Base-by-base conservation (phyloP, 1,140 invertebrate species). In the Leguminivora glycinivorella region DNA sequence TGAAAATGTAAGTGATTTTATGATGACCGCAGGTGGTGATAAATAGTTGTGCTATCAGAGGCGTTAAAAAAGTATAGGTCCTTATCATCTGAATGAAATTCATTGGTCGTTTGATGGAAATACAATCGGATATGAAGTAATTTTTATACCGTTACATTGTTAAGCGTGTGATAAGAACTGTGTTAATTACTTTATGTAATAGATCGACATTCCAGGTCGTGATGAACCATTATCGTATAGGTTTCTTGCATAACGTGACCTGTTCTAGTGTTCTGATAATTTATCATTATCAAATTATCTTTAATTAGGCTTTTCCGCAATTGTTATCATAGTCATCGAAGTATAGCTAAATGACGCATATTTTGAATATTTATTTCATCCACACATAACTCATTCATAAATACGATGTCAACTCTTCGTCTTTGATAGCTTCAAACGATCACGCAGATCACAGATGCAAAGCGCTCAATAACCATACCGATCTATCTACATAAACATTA, bases 111-210 rank as follows among this genome's bases (percentile, higher is more conserved):
- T 29, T 29, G 6, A 63, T n/a, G 26, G 4, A 17, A n/a, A 26
- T 12, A 25, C 14, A 25, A 24, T 12, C 25, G 0, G n/a, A 63
- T 25, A 60, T 17, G 2, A 14, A 26, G 12, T 60, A 3, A 7
- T 25, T 2, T n/a, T n/a, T n/a, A n/a, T 0, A 17, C 26, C 58
- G 17, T 63, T 63, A 9, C 58, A 31, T 63, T 31, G 17, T 29
- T 29, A 26, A 63, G 58, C 17, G 26, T 29, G 25, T 63, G n/a
- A 31, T 34, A 29, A 34, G 31, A 63, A 34, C 29, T n/a, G 58
- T 34, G 58, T 31, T 63, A 63, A 63, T 63, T 31, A 63, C 58
- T n/a, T 63, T 26, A 63, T 63, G 58, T 63, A 63, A 63, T 25
- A 60, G 1, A 63, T 63, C 58, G n/a, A 63, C 58, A 29, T 63